These are phyloP conservation scores for Saccopteryx bilineata DNA, from an alignment of 2,113 vertebrate species.

Conservation along the genomic window DNA sequence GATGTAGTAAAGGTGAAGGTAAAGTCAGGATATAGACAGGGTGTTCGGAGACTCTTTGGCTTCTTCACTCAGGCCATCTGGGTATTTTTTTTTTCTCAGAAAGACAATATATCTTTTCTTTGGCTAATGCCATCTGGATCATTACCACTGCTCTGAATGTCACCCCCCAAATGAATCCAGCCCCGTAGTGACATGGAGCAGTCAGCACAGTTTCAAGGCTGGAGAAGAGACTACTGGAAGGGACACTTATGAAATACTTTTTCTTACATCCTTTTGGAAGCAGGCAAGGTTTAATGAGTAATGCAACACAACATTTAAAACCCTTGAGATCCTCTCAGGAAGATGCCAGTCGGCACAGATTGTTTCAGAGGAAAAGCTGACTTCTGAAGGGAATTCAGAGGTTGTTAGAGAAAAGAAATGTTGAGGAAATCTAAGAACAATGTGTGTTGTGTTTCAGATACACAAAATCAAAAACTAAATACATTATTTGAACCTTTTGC, in stretches of 20 bases:
- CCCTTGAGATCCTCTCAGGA: constrained; percentile 24
- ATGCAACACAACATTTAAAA: constrained; percentile 59
- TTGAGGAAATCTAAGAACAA: neutral
- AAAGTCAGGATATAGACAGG: neutral
- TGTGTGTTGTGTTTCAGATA: constrained; percentile 37
- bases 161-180: neutral
- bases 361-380: constrained; percentile 42
- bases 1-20: neutral
- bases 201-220: too few relatives aligned
- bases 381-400: constrained; percentile 27
- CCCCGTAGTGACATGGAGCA: neutral
- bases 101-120: neutral
- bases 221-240: neutral
- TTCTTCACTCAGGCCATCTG: neutral
- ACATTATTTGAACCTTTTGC: constrained; percentile 14
- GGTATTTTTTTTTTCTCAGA: neutral
- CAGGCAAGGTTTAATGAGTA: neutral
- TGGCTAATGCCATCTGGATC: neutral
- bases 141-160: neutral
- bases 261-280: constrained; percentile 9
- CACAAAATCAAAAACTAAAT: constrained; percentile 22
- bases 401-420: neutral
- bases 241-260: neutral
- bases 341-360: neutral
- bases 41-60: neutral